These are phyloP conservation scores for Copidosoma floridanum DNA, from an alignment of 1,140 invertebrate species.

Conservation along the genomic window DNA sequence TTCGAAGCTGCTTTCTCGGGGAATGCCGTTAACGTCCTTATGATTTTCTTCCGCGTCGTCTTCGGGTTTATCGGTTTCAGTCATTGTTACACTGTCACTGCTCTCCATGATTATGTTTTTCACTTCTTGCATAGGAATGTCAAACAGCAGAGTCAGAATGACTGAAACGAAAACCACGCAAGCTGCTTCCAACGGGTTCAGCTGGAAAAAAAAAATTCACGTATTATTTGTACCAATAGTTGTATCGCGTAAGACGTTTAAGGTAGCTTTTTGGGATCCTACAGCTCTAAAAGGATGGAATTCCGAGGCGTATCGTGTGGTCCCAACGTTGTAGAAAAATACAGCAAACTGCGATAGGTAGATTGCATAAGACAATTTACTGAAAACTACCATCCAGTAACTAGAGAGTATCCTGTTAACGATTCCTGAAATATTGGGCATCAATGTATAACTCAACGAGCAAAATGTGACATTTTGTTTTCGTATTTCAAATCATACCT, in stretches of 20 bases:
- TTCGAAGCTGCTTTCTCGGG: conserved; percentile 1
- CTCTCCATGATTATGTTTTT: conserved; percentile 53
- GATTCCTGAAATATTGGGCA: conserved; percentile 57
- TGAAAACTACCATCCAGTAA: conserved; percentile 64
- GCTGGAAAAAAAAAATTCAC: conserved; percentile 49
- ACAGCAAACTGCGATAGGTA: conserved; percentile 73
- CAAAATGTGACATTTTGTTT: conserved; percentile 1
- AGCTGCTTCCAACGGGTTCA: conserved; percentile 46
- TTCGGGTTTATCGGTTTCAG: background rate
- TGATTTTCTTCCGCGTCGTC: background rate
- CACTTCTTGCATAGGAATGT: conserved; percentile 60
- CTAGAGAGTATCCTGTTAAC: conserved; percentile 68
- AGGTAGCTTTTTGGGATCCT: too few species aligned
- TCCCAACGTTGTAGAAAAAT: conserved; percentile 64
- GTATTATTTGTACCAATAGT: too few species aligned
- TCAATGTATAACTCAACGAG: background rate
- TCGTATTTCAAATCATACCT: conserved; percentile 57
- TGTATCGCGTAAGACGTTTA: too few species aligned
- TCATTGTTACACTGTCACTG: conserved; percentile 31
- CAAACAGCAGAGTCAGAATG: conserved; percentile 56
- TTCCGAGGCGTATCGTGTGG: conserved; percentile 57
- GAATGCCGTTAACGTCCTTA: background rate
- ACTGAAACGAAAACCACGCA: conserved; percentile 45
- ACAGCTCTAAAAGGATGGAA: conserved; percentile 59
- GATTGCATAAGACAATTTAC: conserved; percentile 71